Evolutionary conservation across 2,113 vertebrate genomes (phyloP).

Genomic region (Corythornis madagascariensis): DNA sequence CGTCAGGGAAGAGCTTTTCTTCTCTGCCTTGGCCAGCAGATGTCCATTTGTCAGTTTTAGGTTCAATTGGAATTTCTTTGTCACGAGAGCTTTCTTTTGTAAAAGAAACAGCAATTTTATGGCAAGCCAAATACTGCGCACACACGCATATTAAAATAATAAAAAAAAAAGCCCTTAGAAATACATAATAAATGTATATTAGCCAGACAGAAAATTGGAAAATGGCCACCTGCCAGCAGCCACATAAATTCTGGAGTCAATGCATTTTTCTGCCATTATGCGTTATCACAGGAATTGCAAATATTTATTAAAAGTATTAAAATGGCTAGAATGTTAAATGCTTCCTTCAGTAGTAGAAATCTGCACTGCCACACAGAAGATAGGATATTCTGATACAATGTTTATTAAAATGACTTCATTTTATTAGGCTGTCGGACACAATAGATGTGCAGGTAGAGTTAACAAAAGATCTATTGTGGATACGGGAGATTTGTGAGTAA

Average conservation of each 20-base stretch:
- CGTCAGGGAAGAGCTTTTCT: background rate
- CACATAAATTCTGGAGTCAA: slow-evolving; percentile 79
- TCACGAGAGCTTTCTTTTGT: background rate
- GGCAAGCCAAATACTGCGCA: slow-evolving; percentile 51
- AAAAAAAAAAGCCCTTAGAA: slow-evolving; percentile 60
- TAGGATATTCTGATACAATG: slow-evolving; percentile 78
- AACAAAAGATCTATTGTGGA: slow-evolving; percentile 75
- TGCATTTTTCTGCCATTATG: slow-evolving; percentile 76
- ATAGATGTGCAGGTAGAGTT: slow-evolving; percentile 78
- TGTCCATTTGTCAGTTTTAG: slow-evolving; percentile 43
- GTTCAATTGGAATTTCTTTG: slow-evolving; percentile 43
- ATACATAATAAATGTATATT: slow-evolving; percentile 78
- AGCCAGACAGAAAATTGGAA: slow-evolving; percentile 81
- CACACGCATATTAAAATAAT: background rate
- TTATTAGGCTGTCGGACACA: slow-evolving; percentile 80
- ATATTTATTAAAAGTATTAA: slow-evolving; percentile 86
- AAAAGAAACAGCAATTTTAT: slow-evolving; percentile 57
- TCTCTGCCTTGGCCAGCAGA: slow-evolving; percentile 28
- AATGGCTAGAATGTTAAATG: slow-evolving; percentile 82
- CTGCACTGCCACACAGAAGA: slow-evolving; percentile 73
- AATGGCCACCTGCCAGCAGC: slow-evolving; percentile 80
- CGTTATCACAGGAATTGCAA: slow-evolving; percentile 81
- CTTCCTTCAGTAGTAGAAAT: slow-evolving; percentile 79
- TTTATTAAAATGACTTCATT: slow-evolving; percentile 85
- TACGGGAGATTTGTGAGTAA: slow-evolving; percentile 68